Conservation (phyloP, 1,140 invertebrate genomes). For the Habropoda laboriosa region DNA sequence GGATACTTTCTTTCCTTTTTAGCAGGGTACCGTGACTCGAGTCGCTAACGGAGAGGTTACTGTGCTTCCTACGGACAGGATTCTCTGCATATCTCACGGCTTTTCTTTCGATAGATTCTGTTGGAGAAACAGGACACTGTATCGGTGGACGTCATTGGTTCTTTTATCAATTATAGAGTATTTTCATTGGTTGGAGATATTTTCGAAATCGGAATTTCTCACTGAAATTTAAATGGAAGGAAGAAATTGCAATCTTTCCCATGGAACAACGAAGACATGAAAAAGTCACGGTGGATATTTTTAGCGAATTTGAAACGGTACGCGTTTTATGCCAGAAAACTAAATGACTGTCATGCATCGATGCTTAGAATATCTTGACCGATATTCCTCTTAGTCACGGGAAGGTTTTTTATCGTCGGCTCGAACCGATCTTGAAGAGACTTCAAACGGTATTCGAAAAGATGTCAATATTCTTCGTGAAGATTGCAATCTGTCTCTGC, state of each 20-base stretch:
- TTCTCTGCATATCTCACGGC: neutral
- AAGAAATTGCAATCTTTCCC: neutral
- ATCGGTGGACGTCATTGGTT: no score
- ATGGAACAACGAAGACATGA: neutral
- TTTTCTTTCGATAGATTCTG: neutral
- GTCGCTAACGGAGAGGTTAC: slow-evolving; percentile 3
- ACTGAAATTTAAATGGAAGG: no score
- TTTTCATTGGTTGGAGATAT: no score
- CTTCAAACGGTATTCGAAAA: slow-evolving; percentile 29
- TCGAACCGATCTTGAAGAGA: neutral
- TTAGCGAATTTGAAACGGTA: slow-evolving; percentile 25
- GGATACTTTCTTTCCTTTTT: slow-evolving; percentile 14
- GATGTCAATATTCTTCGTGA: neutral
- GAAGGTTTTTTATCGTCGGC: slow-evolving; percentile 12
- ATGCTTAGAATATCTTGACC: slow-evolving; percentile 23
- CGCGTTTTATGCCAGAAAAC: neutral
- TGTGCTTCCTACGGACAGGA: neutral
- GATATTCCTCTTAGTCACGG: slow-evolving; percentile 18
- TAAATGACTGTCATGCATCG: slow-evolving; percentile 26
- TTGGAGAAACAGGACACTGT: neutral
- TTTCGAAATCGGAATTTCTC: no score
- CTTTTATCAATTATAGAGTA: no score
- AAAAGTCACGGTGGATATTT: neutral
- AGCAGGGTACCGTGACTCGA: neutral
- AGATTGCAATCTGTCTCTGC: neutral